phyloP scores from a whole-genome alignment of 2,888 invertebrate genomes.

The Phymatocera aterrima region DNA sequence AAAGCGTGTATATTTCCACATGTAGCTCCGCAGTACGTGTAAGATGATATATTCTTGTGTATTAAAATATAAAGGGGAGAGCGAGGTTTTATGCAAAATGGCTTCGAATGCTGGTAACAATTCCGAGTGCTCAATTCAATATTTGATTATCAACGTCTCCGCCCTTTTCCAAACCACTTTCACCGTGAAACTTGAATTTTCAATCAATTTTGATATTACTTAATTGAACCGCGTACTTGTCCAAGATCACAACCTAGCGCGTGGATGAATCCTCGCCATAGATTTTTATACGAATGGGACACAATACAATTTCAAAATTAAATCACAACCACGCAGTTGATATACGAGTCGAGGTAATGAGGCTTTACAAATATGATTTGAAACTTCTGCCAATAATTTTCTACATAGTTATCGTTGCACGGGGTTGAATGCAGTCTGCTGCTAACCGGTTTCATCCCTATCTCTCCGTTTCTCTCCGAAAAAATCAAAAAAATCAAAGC shows the following conservation, averaged over 20 bases:
- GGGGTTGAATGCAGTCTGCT: not conserved
- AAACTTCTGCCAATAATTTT: not conserved
- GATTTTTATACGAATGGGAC: not conserved
- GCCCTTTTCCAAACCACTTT: not conserved
- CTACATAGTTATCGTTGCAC: not conserved
- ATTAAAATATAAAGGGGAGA: not conserved
- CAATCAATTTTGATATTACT: not conserved
- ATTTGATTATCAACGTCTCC: not conserved
- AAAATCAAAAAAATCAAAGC: not conserved
- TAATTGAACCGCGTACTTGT: not conserved
- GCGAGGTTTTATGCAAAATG: constrained; percentile 6
- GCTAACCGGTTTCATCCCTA: not conserved
- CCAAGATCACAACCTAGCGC: not conserved
- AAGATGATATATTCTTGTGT: not conserved
- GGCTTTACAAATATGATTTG: not conserved
- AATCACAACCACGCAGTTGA: not conserved
- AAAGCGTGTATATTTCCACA: not conserved
- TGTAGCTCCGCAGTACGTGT: not conserved
- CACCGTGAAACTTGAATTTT: not conserved
- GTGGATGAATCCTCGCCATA: not conserved
- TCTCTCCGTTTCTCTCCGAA: no score
- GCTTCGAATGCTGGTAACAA: not conserved
- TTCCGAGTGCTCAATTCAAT: not conserved
- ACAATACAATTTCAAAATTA: not conserved
- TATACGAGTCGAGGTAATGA: not conserved